Base-by-base conservation (phyloP, 2,888 invertebrate genomes). In the Brenthis daphne region DNA sequence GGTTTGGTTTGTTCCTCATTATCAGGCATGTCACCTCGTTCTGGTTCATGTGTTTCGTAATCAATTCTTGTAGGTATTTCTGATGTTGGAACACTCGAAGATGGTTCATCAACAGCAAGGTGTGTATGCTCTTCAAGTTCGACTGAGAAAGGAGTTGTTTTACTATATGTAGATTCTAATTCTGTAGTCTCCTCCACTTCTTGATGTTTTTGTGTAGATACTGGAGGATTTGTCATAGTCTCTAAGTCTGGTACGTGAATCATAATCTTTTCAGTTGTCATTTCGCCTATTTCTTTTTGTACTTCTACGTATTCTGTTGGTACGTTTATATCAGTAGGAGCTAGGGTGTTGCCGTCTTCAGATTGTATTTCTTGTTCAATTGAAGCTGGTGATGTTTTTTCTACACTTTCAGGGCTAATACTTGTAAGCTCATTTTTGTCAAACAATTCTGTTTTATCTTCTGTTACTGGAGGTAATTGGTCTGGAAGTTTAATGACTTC, bases 51-150 rank as follows among this genome's bases (percentile, higher is more conserved):
- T 47, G 54, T 20, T 67, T 77, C 77, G 57, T 73, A 58, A 53
- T 53, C 57, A 60, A 67, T 64, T 24, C 76, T 78, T 33, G 75
- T 74, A 51, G 64, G 60, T 57, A 74, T 72, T 61, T 75, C 73
- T 47, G 80, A 77, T 56, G 69, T 48, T 66, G 77, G 56, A 13
- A 73, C 48, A 57, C 68, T 64, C 29, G 80, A 77, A 51, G 84
- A 74, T 33, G 65, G 68, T 14, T 80, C 81, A 67, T 82, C 80
- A 33, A 75, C 65, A 11, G 75, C 71, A 71, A 82, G 82, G 73
- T 86, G 87, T 6, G 85, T 84, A 68, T 89, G 88, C 76, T 87
- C 85, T 76, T 88, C 82, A 67, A 89, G 77, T 77, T 88, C 87
- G 61, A 88, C 81, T 54, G 85, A 76, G 71, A 84, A 85, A 64